phyloP scores from a whole-genome alignment of 2,113 vertebrate genomes.

The Pao palembangensis region DNA sequence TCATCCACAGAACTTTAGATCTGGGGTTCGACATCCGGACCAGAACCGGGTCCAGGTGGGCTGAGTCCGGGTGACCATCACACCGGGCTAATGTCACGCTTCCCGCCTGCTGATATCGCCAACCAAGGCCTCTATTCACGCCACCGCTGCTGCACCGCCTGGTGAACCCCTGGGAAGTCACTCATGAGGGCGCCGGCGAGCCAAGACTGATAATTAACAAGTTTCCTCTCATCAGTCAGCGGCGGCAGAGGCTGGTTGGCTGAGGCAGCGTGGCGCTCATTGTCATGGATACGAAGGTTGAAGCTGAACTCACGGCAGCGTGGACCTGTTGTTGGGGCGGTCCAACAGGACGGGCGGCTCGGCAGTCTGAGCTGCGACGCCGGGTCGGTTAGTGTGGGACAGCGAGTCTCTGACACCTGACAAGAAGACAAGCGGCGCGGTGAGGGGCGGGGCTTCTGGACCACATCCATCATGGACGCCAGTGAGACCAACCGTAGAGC shows the following conservation, averaged over 20 bases:
- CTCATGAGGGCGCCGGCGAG: slow-evolving; percentile 21
- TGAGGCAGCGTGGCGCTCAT: not conserved
- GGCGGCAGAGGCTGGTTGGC: not conserved
- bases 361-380: slow-evolving; percentile 69
- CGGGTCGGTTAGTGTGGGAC: slow-evolving; percentile 83
- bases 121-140: too few species aligned
- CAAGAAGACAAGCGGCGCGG: not conserved
- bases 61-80: too few species aligned
- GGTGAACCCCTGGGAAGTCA: slow-evolving; percentile 26
- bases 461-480: too few species aligned
- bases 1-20: too few species aligned
- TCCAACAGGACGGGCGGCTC: slow-evolving; percentile 85
- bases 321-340: slow-evolving; percentile 84
- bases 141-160: too few species aligned
- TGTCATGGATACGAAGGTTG: too few species aligned
- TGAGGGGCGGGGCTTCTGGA: too few species aligned
- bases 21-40: too few species aligned
- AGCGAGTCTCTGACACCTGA: slow-evolving; percentile 90
- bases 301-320: slow-evolving; percentile 78
- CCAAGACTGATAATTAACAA: not conserved
- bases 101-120: too few species aligned
- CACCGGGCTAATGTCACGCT: too few species aligned
- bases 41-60: too few species aligned
- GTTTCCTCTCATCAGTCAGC: not conserved
- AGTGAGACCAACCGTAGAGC: slow-evolving; percentile 79